Evolutionary conservation across 2,888 invertebrate genomes (phyloP).

Genomic region (Drosophila pseudotakahashii): DNA sequence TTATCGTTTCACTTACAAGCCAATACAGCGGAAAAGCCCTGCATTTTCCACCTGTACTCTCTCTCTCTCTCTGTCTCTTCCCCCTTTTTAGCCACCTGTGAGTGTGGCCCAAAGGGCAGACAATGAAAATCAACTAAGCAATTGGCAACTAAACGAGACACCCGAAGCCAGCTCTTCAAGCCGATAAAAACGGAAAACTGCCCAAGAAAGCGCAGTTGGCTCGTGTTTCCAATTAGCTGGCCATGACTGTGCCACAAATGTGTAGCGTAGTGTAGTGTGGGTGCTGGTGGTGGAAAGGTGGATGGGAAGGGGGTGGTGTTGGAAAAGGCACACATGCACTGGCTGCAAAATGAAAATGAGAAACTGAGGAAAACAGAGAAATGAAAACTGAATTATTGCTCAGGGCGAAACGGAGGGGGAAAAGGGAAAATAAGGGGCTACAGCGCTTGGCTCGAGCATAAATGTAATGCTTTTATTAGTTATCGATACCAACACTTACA

Average conservation of each 20-base stretch:
- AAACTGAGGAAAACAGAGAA: slow-evolving; percentile 47
- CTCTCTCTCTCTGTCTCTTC: not conserved
- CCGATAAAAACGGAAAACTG: not conserved
- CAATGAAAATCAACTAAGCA: slow-evolving; percentile 77
- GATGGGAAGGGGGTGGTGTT: not conserved
- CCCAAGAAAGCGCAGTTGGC: slow-evolving; percentile 32
- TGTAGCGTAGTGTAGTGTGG: no score
- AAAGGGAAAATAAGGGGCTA: slow-evolving; percentile 3
- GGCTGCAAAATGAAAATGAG: slow-evolving; percentile 55
- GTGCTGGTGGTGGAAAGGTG: no score
- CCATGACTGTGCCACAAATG: slow-evolving; percentile 51
- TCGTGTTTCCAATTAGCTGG: slow-evolving; percentile 74
- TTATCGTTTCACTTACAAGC: slow-evolving; percentile 48
- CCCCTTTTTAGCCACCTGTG: slow-evolving; percentile 39
- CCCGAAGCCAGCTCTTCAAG: slow-evolving; percentile 4
- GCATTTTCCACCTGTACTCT: slow-evolving; percentile 3
- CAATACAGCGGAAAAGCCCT: slow-evolving; percentile 50
- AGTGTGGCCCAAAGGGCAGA: slow-evolving; percentile 61
- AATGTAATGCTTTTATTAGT: slow-evolving; percentile 79
- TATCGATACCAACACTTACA: slow-evolving; percentile 60
- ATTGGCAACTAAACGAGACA: slow-evolving; percentile 61
- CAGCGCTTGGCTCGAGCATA: slow-evolving; percentile 54
- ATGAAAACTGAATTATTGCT: slow-evolving; percentile 68
- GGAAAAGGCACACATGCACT: slow-evolving; percentile 48
- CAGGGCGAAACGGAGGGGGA: slow-evolving; percentile 40